Evolutionary conservation across 2,888 invertebrate species (phyloP).

Genomic region (Drosophila mayaguana): DNA sequence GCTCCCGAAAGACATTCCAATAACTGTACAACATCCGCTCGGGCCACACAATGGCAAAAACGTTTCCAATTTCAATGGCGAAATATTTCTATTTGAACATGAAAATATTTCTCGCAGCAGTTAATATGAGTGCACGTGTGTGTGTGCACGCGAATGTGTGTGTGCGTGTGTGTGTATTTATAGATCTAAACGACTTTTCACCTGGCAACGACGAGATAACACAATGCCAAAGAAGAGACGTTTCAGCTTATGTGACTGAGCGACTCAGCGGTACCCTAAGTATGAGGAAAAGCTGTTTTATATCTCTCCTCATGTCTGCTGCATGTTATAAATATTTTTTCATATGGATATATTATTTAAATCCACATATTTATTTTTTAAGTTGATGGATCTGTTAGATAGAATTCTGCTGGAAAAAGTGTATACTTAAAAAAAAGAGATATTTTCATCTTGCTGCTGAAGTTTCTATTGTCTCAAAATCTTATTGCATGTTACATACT

Average conservation of each 20-base stretch:
- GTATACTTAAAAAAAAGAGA: background rate
- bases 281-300: background rate
- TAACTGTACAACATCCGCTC: constrained; percentile 77
- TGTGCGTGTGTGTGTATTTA: background rate
- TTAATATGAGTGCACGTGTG: constrained; percentile 33
- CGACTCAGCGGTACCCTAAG: background rate
- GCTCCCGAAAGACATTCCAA: constrained; percentile 66
- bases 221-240: constrained; percentile 4
- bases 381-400: background rate
- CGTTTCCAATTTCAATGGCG: constrained; percentile 75
- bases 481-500: background rate
- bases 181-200: constrained; percentile 61
- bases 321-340: background rate
- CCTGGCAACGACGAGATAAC: constrained; percentile 65
- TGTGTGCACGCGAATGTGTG: background rate
- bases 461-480: background rate
- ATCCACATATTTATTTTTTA: background rate
- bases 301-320: background rate
- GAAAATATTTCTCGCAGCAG: constrained; percentile 72
- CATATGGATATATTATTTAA: background rate
- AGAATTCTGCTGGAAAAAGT: background rate
- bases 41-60: constrained; percentile 68
- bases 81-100: constrained; percentile 78
- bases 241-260: background rate
- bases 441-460: no score